A percentile compares a stretch with the other conserved stretches of the same genome.
Conservation (phyloP, 2,888 invertebrate species). For the Campaea margaritaria region DNA sequence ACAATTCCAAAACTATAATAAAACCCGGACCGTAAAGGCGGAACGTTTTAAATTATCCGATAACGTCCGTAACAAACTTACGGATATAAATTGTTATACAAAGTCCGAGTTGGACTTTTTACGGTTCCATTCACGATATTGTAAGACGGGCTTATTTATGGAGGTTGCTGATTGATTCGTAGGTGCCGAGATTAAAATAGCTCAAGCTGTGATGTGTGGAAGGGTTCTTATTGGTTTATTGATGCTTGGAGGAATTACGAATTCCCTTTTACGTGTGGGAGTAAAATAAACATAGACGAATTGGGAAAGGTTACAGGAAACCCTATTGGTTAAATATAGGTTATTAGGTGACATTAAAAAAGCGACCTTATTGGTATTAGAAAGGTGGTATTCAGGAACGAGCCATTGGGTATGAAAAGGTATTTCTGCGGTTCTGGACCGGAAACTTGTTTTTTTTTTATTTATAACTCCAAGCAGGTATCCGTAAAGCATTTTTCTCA, state of each 20-base stretch:
- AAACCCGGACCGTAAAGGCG: conserved; percentile 47
- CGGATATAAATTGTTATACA: conserved; percentile 53
- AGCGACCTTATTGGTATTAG: too few relatives aligned
- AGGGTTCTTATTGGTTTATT: conserved; percentile 32
- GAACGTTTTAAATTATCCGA: conserved; percentile 60
- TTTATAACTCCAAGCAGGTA: too few relatives aligned
- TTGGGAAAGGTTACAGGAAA: conserved; percentile 11
- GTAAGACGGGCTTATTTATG: conserved; percentile 44
- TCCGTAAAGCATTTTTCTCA: too few relatives aligned
- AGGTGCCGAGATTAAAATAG: conserved; percentile 37
- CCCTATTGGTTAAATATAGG: too few relatives aligned
- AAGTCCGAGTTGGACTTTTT: conserved; percentile 47
- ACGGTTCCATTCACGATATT: conserved; percentile 42
- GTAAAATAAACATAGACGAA: conserved; percentile 12
- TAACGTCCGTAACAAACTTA: conserved; percentile 55
- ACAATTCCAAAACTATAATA: conserved; percentile 47
- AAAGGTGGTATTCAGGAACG: too few relatives aligned
- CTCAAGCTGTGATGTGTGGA: conserved; percentile 27
- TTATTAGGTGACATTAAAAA: too few relatives aligned
- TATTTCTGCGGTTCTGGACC: too few relatives aligned
- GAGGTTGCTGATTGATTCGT: conserved; percentile 40
- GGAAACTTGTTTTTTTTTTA: too few relatives aligned
- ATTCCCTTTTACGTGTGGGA: conserved; percentile 36
- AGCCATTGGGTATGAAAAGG: too few relatives aligned
- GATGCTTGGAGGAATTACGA: conserved; percentile 15